phyloP scores from a whole-genome alignment of 1,140 invertebrate genomes.

The Thalassaphorura encarpata region DNA sequence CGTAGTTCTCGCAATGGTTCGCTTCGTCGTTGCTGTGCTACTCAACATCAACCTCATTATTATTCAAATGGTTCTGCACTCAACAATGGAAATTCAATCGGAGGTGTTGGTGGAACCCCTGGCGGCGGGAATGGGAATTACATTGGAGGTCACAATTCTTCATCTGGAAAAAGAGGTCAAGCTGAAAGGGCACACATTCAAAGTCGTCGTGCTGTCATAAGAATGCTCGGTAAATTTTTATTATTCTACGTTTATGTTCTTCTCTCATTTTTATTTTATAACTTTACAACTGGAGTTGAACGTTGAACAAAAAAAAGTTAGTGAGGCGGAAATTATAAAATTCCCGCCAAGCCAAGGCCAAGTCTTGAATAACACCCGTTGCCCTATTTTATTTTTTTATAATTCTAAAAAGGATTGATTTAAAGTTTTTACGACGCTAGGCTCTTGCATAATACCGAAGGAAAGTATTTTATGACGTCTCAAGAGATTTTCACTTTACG shows the following conservation, averaged over 20 bases:
- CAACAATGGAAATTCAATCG: neutral
- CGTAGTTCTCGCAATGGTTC: constrained; percentile 31
- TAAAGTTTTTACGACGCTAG: no score
- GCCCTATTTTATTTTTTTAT: no score
- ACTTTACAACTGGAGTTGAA: no score
- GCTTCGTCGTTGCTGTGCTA: constrained; percentile 30
- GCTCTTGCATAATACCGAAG: no score
- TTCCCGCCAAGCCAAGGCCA: no score
- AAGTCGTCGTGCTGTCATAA: constrained; percentile 57
- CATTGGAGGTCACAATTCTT: constrained; percentile 9
- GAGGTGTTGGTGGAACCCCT: neutral
- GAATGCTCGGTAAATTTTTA: constrained; percentile 62
- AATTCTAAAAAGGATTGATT: no score
- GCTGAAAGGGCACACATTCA: constrained; percentile 32
- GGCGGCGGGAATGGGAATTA: neutral
- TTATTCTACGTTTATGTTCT: neutral
- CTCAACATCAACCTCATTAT: constrained; percentile 24
- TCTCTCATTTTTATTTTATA: neutral
- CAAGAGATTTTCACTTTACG: no score
- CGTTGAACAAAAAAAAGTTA: no score
- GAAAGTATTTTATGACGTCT: no score
- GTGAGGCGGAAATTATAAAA: no score
- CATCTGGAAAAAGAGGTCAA: constrained; percentile 25
- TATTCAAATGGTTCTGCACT: constrained; percentile 1
- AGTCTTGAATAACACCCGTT: no score